Base-by-base conservation (phyloP, 2,797 vertebrate genomes). In the Sciaenops ocellatus region DNA sequence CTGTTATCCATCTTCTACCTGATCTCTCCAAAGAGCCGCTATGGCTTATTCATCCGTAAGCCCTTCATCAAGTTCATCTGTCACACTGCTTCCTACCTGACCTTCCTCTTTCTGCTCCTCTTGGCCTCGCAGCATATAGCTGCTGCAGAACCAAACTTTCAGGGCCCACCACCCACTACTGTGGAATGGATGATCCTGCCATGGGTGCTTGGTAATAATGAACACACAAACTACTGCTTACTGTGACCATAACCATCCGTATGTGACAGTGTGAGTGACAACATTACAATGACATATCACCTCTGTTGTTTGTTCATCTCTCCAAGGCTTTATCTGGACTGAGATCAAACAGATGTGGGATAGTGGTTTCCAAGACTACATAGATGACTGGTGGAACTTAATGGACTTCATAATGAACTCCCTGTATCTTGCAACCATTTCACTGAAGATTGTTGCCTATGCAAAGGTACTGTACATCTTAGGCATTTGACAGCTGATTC, bases 271-370 rank as follows among this genome's bases (percentile, higher is more conserved):
- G n/a, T n/a, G 12, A 42, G 12, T 34, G 26, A 50, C 6, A 0
- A 15, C n/a, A 22, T 62, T 41, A 28, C 6, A 72, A 20, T 73
- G 11, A 46, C 17, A 69, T 60, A 61, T 47, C 0, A 41, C 12
- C 22, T 28, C 5, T 67, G 41, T 20, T 77, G 1, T 73, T 74
- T 86, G 34, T 69, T 79, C 16, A 22, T 68, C 15, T 83, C 13
- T 93, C 83, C 24, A 87, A 99, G 98, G 98, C 60, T 99, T 99
- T 91, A 96, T 99, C 88, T 99, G 98, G 98, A 97, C 96, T 44
- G 98, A 99, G 93, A 98, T 99, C 93, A 99, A 99, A 87, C 98
- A 99, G 95, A 99, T 99, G 98, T 99, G 98, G 98, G 97, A 99
- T 68, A 97, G 96, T 6, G 98, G 98, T 90, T 95, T 99, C 24